Evolutionary conservation across 2,797 vertebrate genomes (phyloP).

Genomic region (Gymnocypris eckloni): DNA sequence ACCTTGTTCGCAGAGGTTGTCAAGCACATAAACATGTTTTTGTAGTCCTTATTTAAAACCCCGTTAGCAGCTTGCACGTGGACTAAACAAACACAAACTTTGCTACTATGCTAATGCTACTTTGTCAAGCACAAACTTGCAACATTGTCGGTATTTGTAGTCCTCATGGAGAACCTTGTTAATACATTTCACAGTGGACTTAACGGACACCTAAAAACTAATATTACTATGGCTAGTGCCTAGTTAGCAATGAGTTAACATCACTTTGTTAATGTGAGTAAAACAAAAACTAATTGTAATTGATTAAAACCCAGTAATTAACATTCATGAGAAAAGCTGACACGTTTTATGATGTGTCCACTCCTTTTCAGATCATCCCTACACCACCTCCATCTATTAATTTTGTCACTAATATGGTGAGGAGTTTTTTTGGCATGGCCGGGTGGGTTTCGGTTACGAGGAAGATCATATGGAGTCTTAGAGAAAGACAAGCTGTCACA

Average conservation of each 20-base stretch:
- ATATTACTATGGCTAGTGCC: not conserved
- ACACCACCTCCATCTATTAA: conserved; percentile 39
- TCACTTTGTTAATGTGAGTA: not conserved
- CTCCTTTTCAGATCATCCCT: conserved; percentile 13
- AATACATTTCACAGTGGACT: not conserved
- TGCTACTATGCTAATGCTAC: not conserved
- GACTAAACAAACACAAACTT: not conserved
- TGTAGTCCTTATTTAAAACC: not conserved
- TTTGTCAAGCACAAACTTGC: not conserved
- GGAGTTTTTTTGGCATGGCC: conserved; percentile 52
- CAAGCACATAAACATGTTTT: not conserved
- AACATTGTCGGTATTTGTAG: not conserved
- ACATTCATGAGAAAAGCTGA: not conserved
- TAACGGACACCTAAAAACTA: not conserved
- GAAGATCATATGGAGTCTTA: conserved; percentile 61
- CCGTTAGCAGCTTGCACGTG: not conserved
- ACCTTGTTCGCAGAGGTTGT: not conserved
- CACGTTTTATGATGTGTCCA: not conserved
- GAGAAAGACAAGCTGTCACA: conserved; percentile 56
- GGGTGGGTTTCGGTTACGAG: conserved; percentile 63
- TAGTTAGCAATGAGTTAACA: not conserved
- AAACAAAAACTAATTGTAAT: not conserved
- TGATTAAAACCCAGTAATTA: not conserved
- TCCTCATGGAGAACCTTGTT: not conserved
- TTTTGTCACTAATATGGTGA: conserved; percentile 53